phyloP scores from a whole-genome alignment of 2,888 invertebrate species.

The Stramonita haemastoma region DNA sequence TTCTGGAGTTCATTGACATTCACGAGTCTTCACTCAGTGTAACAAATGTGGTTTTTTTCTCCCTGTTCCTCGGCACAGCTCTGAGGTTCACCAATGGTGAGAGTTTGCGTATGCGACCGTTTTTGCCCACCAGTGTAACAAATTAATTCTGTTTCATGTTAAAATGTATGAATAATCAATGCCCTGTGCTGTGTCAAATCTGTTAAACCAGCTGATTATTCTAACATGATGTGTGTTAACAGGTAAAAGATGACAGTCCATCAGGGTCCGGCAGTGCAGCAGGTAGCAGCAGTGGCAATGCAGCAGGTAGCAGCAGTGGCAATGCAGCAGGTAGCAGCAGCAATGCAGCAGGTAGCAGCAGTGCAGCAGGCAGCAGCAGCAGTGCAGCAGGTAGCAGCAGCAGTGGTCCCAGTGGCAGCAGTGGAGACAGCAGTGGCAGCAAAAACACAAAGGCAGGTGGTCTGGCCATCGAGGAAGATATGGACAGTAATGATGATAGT shows the following conservation, averaged over 20 bases:
- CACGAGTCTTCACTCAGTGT: no score
- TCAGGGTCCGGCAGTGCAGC: background rate
- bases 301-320: no score
- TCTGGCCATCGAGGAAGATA: conserved; percentile 65
- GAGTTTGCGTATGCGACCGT: no score
- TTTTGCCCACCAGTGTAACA: background rate
- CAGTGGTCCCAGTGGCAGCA: conserved; percentile 22
- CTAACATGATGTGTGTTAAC: background rate
- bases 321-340: no score
- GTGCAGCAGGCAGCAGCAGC: background rate
- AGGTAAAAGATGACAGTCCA: conserved; percentile 31
- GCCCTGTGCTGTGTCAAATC: no score
- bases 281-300: no score
- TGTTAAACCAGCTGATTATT: background rate
- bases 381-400: background rate
- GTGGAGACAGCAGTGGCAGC: conserved; percentile 24
- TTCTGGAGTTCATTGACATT: no score
- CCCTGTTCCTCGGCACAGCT: no score
- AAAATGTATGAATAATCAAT: background rate
- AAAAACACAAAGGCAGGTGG: conserved; percentile 74
- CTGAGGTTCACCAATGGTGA: no score
- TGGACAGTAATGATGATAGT: conserved; percentile 74
- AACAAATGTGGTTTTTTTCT: no score
- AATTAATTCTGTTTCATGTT: background rate
- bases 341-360: background rate